phyloP scores from a whole-genome alignment of 1,140 invertebrate species.

The Aphelenchoides fujianensis region DNA sequence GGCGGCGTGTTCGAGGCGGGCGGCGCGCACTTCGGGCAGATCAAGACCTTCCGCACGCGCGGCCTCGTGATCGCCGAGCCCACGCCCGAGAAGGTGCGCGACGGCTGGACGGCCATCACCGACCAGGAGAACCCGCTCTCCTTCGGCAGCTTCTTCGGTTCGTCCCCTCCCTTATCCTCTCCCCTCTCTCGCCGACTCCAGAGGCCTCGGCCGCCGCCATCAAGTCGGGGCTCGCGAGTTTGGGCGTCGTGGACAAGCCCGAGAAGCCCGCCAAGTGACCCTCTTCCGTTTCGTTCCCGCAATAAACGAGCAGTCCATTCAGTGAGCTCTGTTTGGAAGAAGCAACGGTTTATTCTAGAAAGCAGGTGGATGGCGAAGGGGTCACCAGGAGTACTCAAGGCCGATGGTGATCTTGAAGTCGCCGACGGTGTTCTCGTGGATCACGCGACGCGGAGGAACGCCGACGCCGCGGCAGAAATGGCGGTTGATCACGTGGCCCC shows the following conservation, averaged over 20 bases:
- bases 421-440: background rate
- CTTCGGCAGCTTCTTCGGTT: background rate
- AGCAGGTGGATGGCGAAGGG: too few relatives aligned
- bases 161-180: background rate
- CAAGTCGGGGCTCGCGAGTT: background rate
- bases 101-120: conserved; percentile 79
- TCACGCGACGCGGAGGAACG: background rate
- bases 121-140: conserved; percentile 64
- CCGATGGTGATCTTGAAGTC: conserved; percentile 12
- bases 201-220: background rate
- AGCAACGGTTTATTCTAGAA: too few relatives aligned
- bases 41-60: conserved; percentile 72
- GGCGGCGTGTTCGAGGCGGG: conserved; percentile 86
- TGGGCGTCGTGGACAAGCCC: background rate
- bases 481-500: background rate
- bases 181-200: background rate
- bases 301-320: too few relatives aligned
- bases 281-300: too few relatives aligned
- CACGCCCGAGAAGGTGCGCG: conserved; percentile 69
- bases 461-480: background rate
- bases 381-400: conserved; percentile 6
- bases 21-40: conserved; percentile 81
- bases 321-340: too few relatives aligned
- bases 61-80: conserved; percentile 71
- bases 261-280: too few relatives aligned